These are phyloP conservation scores for Drosophila helvetica DNA, from an alignment of 2,888 invertebrate species.

Conservation along the genomic window DNA sequence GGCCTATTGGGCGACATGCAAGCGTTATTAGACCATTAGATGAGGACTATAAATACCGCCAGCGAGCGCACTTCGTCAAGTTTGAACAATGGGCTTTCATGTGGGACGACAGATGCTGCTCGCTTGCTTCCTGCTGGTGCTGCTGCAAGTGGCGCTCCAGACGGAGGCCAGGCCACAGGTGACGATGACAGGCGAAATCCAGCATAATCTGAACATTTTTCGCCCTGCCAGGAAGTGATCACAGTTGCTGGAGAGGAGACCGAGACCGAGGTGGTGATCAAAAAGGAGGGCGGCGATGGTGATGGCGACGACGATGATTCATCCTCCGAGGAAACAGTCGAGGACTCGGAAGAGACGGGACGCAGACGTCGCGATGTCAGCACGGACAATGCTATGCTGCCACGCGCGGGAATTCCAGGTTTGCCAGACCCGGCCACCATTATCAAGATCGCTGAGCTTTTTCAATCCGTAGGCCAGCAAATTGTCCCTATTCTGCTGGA, in stretches of 20 bases:
- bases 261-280: slow-evolving; percentile 31
- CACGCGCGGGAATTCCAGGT: slow-evolving; percentile 68
- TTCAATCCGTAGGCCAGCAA: slow-evolving; percentile 78
- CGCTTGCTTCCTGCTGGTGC: slow-evolving; percentile 20
- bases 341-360: slow-evolving; percentile 66
- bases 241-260: slow-evolving; percentile 19
- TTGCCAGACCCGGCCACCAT: slow-evolving; percentile 80
- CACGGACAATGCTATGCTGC: slow-evolving; percentile 8
- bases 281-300: slow-evolving; percentile 32
- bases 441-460: slow-evolving; percentile 79
- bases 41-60: slow-evolving; percentile 38
- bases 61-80: neutral
- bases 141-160: slow-evolving; percentile 22
- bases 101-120: slow-evolving; percentile 44
- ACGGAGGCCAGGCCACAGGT: slow-evolving; percentile 48
- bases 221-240: slow-evolving; percentile 18
- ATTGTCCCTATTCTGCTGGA: slow-evolving; percentile 78
- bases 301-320: slow-evolving; percentile 70
- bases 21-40: slow-evolving; percentile 37
- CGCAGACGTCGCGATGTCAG: slow-evolving; percentile 48
- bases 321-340: slow-evolving; percentile 78
- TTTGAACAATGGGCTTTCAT: slow-evolving; percentile 33
- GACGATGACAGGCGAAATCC: slow-evolving; percentile 1
- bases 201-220: neutral
- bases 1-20: slow-evolving; percentile 39